phyloP scores from a whole-genome alignment of 1,140 invertebrate genomes.

The Magallana angulata region DNA sequence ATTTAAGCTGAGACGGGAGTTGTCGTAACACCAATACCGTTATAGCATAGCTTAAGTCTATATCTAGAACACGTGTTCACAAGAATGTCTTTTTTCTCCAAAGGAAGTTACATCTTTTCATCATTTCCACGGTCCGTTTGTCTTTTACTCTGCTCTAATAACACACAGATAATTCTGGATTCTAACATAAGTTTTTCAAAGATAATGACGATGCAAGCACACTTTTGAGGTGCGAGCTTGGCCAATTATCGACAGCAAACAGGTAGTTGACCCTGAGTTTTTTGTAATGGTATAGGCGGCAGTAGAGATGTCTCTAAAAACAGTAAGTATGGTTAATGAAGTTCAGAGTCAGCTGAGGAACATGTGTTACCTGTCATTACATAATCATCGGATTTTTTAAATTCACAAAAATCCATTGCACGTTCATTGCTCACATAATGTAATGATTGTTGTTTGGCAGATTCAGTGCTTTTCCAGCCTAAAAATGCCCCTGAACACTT shows the following conservation, averaged over 20 bases:
- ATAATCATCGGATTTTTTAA: background rate
- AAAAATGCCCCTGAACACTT: background rate
- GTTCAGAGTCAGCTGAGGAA: background rate
- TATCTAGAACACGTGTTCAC: conserved; percentile 6
- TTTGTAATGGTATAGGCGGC: background rate
- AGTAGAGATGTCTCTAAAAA: too few relatives aligned
- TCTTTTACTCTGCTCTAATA: conserved; percentile 20
- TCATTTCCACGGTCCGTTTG: background rate
- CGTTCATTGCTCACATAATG: background rate
- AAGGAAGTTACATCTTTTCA: background rate
- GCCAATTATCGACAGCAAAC: background rate
- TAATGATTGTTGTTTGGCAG: background rate
- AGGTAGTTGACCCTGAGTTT: background rate
- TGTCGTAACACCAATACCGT: too few relatives aligned
- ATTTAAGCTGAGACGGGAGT: too few relatives aligned
- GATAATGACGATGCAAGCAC: conserved; percentile 13
- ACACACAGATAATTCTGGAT: background rate
- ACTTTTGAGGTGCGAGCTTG: background rate
- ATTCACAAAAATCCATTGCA: background rate
- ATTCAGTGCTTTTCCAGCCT: background rate
- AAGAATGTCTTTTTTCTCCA: background rate
- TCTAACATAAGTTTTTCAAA: conserved; percentile 8
- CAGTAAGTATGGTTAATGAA: background rate
- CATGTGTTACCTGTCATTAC: conserved; percentile 25
- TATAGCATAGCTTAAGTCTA: too few relatives aligned